These are phyloP conservation scores for Nixonia krombeini DNA, from an alignment of 1,140 invertebrate species.

Conservation along the genomic window DNA sequence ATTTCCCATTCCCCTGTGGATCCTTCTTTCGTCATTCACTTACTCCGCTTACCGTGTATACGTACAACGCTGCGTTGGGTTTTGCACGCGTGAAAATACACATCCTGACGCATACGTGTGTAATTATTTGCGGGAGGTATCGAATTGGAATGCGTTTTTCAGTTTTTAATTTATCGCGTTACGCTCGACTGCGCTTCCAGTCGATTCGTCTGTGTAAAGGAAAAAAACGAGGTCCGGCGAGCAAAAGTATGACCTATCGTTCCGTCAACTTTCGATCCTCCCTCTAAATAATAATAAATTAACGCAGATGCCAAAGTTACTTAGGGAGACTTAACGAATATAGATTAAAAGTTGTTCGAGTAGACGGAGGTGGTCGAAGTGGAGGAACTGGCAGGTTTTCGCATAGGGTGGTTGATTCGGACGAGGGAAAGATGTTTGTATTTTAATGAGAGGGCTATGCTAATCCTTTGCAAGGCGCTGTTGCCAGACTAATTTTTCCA, in stretches of 20 bases:
- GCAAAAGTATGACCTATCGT: constrained; percentile 51
- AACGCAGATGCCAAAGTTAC: constrained; percentile 57
- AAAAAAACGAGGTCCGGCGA: constrained; percentile 38
- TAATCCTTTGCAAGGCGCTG: constrained; percentile 60
- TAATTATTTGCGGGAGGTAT: no score
- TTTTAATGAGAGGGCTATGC: constrained; percentile 68
- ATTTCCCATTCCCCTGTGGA: constrained; percentile 50
- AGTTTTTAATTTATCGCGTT: no score
- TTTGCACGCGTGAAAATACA: no score
- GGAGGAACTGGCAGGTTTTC: constrained; percentile 57
- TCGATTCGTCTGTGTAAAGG: no score
- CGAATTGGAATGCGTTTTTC: no score
- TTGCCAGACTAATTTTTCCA: constrained; percentile 60
- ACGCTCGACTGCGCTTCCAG: no score
- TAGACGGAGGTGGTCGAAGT: constrained; percentile 32
- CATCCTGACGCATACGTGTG: no score
- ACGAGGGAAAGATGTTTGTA: constrained; percentile 62
- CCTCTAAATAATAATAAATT: constrained; percentile 60
- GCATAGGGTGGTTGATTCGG: constrained; percentile 52
- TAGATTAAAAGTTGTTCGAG: constrained; percentile 66
- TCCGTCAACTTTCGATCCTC: constrained; percentile 31
- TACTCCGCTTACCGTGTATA: not conserved
- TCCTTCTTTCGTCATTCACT: constrained; percentile 46
- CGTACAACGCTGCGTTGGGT: no score
- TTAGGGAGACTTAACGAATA: constrained; percentile 66